Conservation (phyloP, 2,797 vertebrate genomes). For the Poliocrania exsul region DNA sequence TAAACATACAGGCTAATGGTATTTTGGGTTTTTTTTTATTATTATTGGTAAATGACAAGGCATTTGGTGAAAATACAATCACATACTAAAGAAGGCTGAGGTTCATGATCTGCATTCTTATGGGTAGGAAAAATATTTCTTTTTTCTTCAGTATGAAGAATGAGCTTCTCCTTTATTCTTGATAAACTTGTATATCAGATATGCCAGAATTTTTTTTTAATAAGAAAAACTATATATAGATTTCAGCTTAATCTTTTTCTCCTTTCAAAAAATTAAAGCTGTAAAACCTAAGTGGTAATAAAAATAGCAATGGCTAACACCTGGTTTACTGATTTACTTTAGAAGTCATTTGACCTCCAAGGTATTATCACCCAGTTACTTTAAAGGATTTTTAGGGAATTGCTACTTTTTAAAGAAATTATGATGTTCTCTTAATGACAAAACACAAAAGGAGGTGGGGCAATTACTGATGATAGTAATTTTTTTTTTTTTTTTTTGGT, state of each 20-base stretch:
- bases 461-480: neutral
- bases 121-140: neutral
- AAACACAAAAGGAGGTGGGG: neutral
- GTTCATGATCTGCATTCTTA: neutral
- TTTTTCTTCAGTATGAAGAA: neutral
- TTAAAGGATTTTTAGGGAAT: neutral
- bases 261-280: neutral
- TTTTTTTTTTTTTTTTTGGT: neutral
- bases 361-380: neutral
- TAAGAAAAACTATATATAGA: neutral
- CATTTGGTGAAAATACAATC: neutral
- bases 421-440: neutral
- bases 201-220: neutral
- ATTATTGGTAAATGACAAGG: neutral
- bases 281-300: neutral
- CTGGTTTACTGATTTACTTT: neutral
- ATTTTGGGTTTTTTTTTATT: neutral
- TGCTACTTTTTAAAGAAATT: neutral
- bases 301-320: neutral
- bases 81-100: neutral
- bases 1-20: neutral
- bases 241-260: neutral
- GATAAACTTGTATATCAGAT: neutral
- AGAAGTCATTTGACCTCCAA: neutral
- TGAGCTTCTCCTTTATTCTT: neutral